phyloP scores from a whole-genome alignment of 2,888 invertebrate species.

The Acrobeloides nanus region DNA sequence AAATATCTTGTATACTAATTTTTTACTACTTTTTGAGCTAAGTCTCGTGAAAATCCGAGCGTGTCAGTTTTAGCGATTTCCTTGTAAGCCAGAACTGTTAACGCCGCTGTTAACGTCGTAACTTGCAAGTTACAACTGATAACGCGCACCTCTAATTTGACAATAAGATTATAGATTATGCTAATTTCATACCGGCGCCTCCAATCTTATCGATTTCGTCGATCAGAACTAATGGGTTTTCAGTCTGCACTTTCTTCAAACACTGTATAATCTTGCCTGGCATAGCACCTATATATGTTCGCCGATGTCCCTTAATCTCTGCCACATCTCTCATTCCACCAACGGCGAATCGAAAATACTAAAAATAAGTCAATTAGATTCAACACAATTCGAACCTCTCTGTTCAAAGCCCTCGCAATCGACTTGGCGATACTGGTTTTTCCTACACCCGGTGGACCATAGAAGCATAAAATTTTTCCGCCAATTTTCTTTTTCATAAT shows the following conservation, averaged over 20 bases:
- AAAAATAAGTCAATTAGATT: conserved; percentile 56
- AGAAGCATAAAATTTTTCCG: conserved; percentile 96
- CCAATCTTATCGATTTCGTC: conserved; percentile 63
- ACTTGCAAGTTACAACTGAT: no score
- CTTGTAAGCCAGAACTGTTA: no score
- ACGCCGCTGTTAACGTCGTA: no score
- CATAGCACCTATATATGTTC: conserved; percentile 62
- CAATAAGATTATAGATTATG: no score
- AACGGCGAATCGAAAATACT: conserved; percentile 73
- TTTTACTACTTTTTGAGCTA: no score
- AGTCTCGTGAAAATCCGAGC: no score
- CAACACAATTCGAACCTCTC: conserved; percentile 62
- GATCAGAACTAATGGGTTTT: conserved; percentile 60
- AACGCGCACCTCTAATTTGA: no score
- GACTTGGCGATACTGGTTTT: conserved; percentile 91
- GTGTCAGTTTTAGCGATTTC: no score
- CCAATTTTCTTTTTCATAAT: conserved; percentile 81
- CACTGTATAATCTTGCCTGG: conserved; percentile 61
- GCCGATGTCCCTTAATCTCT: conserved; percentile 73
- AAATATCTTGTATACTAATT: no score
- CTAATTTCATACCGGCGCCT: conserved; percentile 42
- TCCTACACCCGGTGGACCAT: conserved; percentile 97
- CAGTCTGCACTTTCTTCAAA: conserved; percentile 51
- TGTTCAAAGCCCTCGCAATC: conserved; percentile 84
- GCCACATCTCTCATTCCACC: conserved; percentile 99